Evolutionary conservation across 1,140 invertebrate genomes (phyloP).

Genomic region (Centruroides sculpturatus): DNA sequence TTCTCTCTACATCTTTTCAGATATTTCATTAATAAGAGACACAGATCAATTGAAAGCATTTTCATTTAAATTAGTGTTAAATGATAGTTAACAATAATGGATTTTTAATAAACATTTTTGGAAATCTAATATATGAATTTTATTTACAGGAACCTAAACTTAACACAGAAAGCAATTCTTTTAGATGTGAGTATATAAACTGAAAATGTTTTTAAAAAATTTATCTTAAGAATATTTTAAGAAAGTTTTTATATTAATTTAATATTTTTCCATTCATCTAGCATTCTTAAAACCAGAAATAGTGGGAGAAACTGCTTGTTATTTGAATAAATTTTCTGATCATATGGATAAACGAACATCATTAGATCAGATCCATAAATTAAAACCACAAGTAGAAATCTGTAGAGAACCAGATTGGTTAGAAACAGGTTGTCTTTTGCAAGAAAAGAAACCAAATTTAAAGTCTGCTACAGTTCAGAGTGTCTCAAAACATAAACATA

Average conservation of each 20-base stretch:
- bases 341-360: slow-evolving; percentile 3
- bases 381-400: slow-evolving; percentile 2
- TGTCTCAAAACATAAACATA: not conserved
- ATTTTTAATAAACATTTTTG: too few species aligned
- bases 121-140: too few species aligned
- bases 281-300: slow-evolving; percentile 12
- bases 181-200: slow-evolving; percentile 2
- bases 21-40: too few species aligned
- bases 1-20: too few species aligned
- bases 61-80: too few species aligned
- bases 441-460: slow-evolving; percentile 1
- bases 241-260: not conserved
- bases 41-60: too few species aligned
- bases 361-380: slow-evolving; percentile 9
- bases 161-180: slow-evolving; percentile 5
- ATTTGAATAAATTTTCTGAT: slow-evolving; percentile 6
- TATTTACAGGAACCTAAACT: slow-evolving; percentile 11
- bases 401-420: slow-evolving; percentile 8
- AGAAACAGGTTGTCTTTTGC: slow-evolving; percentile 6
- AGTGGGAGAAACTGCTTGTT: slow-evolving; percentile 5
- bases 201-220: too few species aligned
- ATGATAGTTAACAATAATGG: too few species aligned
- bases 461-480: slow-evolving; percentile 6
- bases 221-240: too few species aligned
- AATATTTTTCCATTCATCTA: not conserved